Evolutionary conservation across 2,797 vertebrate species (phyloP).

Genomic region (Acrossocheilus fasciatus): DNA sequence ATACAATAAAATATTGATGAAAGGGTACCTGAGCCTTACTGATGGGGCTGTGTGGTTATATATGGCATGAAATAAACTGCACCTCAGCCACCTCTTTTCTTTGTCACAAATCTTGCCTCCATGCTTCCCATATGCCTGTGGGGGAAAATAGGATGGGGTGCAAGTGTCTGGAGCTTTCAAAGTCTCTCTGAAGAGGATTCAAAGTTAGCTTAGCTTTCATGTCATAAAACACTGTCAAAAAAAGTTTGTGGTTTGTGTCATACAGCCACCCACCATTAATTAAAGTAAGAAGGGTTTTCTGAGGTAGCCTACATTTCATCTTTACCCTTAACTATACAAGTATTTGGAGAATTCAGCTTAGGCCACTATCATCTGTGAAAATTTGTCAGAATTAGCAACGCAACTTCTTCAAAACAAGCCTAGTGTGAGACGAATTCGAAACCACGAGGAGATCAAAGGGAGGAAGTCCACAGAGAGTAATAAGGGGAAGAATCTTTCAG

Average conservation of each 20-base stretch:
- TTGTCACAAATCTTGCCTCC: not conserved
- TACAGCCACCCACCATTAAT: slow-evolving; percentile 60
- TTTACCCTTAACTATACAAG: slow-evolving; percentile 36
- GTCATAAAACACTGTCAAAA: slow-evolving; percentile 47
- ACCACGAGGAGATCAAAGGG: slow-evolving; percentile 50
- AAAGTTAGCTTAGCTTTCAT: slow-evolving; percentile 55
- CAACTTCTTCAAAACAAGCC: slow-evolving; percentile 42
- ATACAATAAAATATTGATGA: not conserved
- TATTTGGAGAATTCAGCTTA: slow-evolving; percentile 20
- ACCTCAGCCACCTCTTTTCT: not conserved
- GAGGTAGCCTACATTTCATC: slow-evolving; percentile 49
- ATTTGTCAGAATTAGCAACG: slow-evolving; percentile 43
- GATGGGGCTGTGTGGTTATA: not conserved
- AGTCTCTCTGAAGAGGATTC: slow-evolving; percentile 48
- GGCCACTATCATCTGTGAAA: slow-evolving; percentile 40
- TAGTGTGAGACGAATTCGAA: slow-evolving; percentile 47
- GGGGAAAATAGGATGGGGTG: slow-evolving; percentile 7
- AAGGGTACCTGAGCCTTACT: not conserved
- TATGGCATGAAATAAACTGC: not conserved
- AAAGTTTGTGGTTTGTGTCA: slow-evolving; percentile 55
- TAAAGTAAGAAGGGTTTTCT: slow-evolving; percentile 45
- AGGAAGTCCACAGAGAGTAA: slow-evolving; percentile 10
- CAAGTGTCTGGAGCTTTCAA: slow-evolving; percentile 31
- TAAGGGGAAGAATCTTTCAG: slow-evolving; percentile 30
- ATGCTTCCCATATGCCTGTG: not conserved